phyloP scores from a whole-genome alignment of 2,888 invertebrate genomes.

The Carterocephalus palaemon region DNA sequence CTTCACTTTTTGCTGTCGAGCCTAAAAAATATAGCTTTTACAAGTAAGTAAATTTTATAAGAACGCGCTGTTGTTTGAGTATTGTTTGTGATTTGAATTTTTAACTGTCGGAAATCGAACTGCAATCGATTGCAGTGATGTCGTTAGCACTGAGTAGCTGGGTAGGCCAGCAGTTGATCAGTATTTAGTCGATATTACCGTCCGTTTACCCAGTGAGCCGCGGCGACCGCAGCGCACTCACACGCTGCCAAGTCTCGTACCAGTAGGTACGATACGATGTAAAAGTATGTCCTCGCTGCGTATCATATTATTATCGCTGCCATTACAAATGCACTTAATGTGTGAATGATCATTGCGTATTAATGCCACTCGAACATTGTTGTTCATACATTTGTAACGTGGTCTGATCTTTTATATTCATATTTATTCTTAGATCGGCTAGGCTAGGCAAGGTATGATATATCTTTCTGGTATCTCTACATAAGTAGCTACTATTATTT shows the following conservation, averaged over 20 bases:
- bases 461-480: too few species aligned
- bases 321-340: constrained; percentile 23
- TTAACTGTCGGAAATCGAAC: constrained; percentile 39
- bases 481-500: too few species aligned
- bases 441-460: too few species aligned
- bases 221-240: constrained; percentile 57
- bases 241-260: constrained; percentile 30
- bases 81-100: too few species aligned
- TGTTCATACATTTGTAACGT: background rate
- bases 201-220: constrained; percentile 65
- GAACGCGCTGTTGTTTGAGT: too few species aligned
- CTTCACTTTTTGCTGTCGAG: background rate
- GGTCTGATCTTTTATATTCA: background rate
- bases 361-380: constrained; percentile 1
- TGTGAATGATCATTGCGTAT: constrained; percentile 25
- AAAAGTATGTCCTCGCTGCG: constrained; percentile 25
- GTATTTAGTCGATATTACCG: constrained; percentile 69
- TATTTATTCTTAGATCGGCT: too few species aligned
- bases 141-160: constrained; percentile 30
- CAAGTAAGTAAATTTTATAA: too few species aligned
- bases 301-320: constrained; percentile 23
- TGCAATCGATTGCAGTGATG: constrained; percentile 2
- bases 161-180: constrained; percentile 46
- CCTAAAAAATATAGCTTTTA: too few species aligned
- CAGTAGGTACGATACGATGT: constrained; percentile 8